These are phyloP conservation scores for Melospiza melodia DNA, from an alignment of 2,113 vertebrate species.

Conservation along the genomic window DNA sequence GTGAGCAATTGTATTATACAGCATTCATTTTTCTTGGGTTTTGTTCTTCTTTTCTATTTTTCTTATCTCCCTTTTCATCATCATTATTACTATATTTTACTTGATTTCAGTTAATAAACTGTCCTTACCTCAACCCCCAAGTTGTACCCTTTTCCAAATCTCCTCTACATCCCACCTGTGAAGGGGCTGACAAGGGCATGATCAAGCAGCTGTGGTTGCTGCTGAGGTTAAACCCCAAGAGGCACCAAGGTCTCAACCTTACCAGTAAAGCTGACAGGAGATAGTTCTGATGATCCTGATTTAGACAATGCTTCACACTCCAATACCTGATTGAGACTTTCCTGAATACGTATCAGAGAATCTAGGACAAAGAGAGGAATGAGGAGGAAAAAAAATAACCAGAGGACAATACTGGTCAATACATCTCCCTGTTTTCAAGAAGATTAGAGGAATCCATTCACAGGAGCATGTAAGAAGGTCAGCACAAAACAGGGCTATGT, in stretches of 20 bases:
- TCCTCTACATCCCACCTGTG: neutral
- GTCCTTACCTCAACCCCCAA: neutral
- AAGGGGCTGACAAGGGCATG: neutral
- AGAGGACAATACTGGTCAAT: neutral
- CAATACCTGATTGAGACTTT: slow-evolving; percentile 75
- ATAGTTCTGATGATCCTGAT: slow-evolving; percentile 71
- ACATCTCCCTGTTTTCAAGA: neutral
- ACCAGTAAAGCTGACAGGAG: slow-evolving; percentile 77
- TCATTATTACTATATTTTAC: neutral
- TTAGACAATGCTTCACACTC: slow-evolving; percentile 75
- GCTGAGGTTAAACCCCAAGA: neutral
- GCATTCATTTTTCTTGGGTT: neutral
- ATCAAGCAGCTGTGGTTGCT: neutral
- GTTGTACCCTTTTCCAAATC: neutral
- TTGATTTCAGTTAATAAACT: neutral
- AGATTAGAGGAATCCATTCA: neutral
- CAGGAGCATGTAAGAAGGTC: neutral
- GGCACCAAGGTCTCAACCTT: slow-evolving; percentile 17
- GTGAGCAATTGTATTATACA: neutral
- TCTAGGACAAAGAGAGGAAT: slow-evolving; percentile 73
- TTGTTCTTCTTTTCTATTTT: neutral
- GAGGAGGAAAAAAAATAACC: neutral
- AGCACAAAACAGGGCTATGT: neutral
- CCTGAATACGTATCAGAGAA: slow-evolving; percentile 87
- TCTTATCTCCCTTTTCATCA: neutral